Conservation (phyloP, 2,888 invertebrate species). For the Loripinus fragilis region DNA sequence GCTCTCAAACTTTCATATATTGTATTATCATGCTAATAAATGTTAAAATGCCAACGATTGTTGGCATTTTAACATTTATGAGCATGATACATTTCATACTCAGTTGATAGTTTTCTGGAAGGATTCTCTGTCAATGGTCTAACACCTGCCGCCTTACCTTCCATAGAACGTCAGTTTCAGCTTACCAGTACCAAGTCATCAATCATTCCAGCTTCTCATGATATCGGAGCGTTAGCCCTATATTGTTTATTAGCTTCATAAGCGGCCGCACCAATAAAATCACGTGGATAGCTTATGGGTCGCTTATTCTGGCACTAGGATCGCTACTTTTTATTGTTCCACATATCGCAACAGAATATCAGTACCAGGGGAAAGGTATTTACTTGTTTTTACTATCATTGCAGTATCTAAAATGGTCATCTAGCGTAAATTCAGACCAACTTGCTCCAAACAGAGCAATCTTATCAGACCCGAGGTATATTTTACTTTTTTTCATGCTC, state of each 20-base stretch:
- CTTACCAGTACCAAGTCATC: constrained; percentile 63
- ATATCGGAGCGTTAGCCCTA: constrained; percentile 62
- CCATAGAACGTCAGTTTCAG: constrained; percentile 68
- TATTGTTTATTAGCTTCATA: constrained; percentile 67
- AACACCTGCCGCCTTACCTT: constrained; percentile 65
- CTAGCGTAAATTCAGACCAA: too few species aligned
- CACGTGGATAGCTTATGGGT: constrained; percentile 63
- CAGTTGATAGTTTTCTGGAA: constrained; percentile 70
- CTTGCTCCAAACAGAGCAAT: too few species aligned
- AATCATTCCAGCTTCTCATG: constrained; percentile 60
- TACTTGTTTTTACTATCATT: too few species aligned
- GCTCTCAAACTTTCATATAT: too few species aligned
- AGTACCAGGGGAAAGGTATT: constrained; percentile 50
- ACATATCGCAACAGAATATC: constrained; percentile 59
- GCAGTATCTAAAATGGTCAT: too few species aligned
- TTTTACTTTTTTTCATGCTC: too few species aligned
- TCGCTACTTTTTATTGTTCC: constrained; percentile 70
- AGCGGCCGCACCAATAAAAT: constrained; percentile 66
- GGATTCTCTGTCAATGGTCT: constrained; percentile 72
- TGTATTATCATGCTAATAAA: too few species aligned
- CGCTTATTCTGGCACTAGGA: constrained; percentile 66
- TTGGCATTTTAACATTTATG: too few species aligned
- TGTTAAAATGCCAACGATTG: too few species aligned
- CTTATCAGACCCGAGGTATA: too few species aligned
- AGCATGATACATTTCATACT: too few species aligned